A percentile compares a stretch with the other conserved stretches of the same genome.
phyloP scores from a whole-genome alignment of 1,140 invertebrate genomes.

The Panagrolaimus sp. region DNA sequence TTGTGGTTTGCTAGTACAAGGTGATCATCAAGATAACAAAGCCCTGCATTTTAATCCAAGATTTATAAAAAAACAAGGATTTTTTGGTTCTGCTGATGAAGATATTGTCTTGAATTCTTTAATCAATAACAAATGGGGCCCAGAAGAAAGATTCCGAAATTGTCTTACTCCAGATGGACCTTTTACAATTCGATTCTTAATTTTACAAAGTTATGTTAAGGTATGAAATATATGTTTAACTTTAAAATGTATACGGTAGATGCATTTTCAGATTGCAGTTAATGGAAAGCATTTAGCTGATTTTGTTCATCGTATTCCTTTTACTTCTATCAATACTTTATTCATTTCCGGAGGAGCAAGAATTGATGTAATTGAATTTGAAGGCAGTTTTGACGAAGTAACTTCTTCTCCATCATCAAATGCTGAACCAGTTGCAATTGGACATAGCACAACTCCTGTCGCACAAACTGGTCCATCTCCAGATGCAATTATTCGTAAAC shows the following conservation, averaged over 20 bases:
- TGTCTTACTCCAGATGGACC: slow-evolving; percentile 22
- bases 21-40: slow-evolving; percentile 41
- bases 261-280: slow-evolving; percentile 30
- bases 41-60: slow-evolving; percentile 49
- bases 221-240: slow-evolving; percentile 14
- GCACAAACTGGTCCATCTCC: neutral
- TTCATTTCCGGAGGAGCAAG: slow-evolving; percentile 35
- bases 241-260: slow-evolving; percentile 19
- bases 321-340: slow-evolving; percentile 29
- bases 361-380: slow-evolving; percentile 41
- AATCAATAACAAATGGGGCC: slow-evolving; percentile 45
- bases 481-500: slow-evolving; percentile 9
- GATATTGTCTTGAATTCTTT: slow-evolving; percentile 46
- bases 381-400: slow-evolving; percentile 31
- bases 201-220: slow-evolving; percentile 42
- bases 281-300: slow-evolving; percentile 40
- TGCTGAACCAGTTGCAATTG: neutral
- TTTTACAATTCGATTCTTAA: slow-evolving; percentile 41
- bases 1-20: slow-evolving; percentile 39
- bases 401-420: neutral
- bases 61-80: slow-evolving; percentile 20
- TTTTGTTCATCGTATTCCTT: slow-evolving; percentile 44
- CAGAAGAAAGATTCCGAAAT: slow-evolving; percentile 36
- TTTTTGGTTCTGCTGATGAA: slow-evolving; percentile 37
- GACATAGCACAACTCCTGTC: neutral